These are phyloP conservation scores for Smutsia temminckii DNA, from an alignment of 2,797 vertebrate species.

Conservation along the genomic window DNA sequence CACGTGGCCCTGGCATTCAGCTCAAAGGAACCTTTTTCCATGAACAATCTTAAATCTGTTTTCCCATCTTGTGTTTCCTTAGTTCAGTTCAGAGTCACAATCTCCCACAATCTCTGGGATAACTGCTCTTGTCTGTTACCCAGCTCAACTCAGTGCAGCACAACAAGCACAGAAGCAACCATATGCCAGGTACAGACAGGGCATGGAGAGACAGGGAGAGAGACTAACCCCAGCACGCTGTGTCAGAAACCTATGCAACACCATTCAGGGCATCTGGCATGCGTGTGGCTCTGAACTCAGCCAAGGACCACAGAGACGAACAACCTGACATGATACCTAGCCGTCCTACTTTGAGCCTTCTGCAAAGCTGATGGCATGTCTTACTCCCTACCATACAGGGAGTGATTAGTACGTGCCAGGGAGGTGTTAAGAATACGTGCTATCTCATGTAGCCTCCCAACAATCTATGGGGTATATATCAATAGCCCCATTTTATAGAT, in stretches of 20 bases:
- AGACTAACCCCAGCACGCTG: not conserved
- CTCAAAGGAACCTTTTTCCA: not conserved
- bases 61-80: not conserved
- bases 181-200: not conserved
- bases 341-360: not conserved
- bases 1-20: not conserved
- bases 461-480: not conserved
- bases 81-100: slow-evolving; percentile 1
- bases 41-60: not conserved
- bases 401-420: not conserved
- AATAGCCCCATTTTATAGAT: not conserved
- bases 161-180: not conserved
- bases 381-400: not conserved
- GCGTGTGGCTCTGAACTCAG: not conserved
- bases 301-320: not conserved
- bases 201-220: not conserved
- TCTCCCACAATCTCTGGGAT: not conserved
- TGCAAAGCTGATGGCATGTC: not conserved
- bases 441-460: not conserved
- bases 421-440: not conserved
- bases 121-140: not conserved
- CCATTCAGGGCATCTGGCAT: not conserved
- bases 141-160: not conserved
- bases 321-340: not conserved
- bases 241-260: not conserved